These are phyloP conservation scores for Enteromius fasciolatus DNA, from an alignment of 2,797 vertebrate species.

Conservation along the genomic window DNA sequence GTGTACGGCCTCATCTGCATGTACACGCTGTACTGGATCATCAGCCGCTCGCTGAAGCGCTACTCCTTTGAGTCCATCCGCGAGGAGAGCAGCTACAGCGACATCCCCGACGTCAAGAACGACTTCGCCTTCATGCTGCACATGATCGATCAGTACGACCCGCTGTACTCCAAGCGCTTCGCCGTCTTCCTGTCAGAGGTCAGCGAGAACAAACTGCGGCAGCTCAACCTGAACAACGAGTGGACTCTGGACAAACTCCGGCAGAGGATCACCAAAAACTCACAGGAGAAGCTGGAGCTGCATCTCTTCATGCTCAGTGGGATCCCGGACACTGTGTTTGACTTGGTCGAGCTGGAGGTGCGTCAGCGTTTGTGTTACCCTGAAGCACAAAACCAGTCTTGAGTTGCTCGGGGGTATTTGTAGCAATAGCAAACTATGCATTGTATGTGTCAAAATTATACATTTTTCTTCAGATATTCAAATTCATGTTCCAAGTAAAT, in stretches of 20 bases:
- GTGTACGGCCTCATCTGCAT: constrained; percentile 96
- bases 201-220: constrained; percentile 96
- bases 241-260: constrained; percentile 97
- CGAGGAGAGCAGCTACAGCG: constrained; percentile 97
- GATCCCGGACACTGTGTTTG: constrained; percentile 96
- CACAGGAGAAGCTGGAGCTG: constrained; percentile 94
- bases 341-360: constrained; percentile 89
- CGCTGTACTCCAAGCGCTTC: constrained; percentile 96
- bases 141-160: constrained; percentile 97
- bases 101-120: constrained; percentile 96
- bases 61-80: constrained; percentile 98
- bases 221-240: constrained; percentile 97
- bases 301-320: constrained; percentile 98
- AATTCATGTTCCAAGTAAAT: too few relatives aligned
- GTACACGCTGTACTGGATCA: constrained; percentile 98
- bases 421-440: background rate
- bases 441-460: background rate
- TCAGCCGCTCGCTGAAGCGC: constrained; percentile 91
- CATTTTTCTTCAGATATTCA: too few relatives aligned
- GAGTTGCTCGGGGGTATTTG: background rate
- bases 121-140: constrained; percentile 99
- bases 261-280: constrained; percentile 95
- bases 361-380: background rate
- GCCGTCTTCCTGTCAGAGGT: constrained; percentile 97
- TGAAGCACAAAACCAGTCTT: background rate